These are phyloP conservation scores for Mirza zaza DNA, from an alignment of 2,113 vertebrate genomes.

Conservation along the genomic window DNA sequence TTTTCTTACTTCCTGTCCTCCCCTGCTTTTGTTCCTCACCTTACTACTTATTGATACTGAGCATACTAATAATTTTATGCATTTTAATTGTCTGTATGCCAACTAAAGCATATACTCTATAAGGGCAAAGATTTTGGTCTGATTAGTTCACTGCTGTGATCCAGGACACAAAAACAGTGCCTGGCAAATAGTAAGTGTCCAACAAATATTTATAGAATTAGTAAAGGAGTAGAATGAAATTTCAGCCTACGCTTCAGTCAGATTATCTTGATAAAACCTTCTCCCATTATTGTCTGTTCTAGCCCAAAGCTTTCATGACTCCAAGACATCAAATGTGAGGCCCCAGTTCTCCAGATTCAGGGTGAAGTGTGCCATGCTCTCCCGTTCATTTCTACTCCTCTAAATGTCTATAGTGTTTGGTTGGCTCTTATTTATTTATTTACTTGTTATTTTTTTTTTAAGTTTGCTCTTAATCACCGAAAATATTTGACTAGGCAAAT, in stretches of 20 bases:
- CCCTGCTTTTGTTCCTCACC: fast-evolving
- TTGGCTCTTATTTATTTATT: background rate
- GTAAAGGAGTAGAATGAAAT: background rate
- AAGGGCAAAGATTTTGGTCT: background rate
- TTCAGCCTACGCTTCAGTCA: background rate
- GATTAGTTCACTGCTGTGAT: background rate
- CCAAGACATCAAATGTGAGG: background rate
- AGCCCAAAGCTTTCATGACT: background rate
- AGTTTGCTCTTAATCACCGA: background rate
- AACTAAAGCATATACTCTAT: background rate
- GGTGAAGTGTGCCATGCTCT: fast-evolving
- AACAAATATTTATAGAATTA: constrained; percentile 6
- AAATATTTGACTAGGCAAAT: background rate
- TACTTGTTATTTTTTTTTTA: no score
- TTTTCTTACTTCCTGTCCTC: background rate
- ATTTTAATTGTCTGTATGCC: background rate
- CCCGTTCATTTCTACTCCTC: background rate
- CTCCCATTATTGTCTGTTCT: background rate
- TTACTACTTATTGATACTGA: background rate
- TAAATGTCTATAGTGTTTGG: background rate
- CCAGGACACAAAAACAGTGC: background rate
- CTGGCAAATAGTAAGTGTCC: background rate
- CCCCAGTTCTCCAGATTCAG: background rate
- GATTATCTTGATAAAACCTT: background rate
- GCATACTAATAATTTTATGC: background rate